Conservation (phyloP, 1,140 invertebrate genomes). For the Glomeris maerens region DNA sequence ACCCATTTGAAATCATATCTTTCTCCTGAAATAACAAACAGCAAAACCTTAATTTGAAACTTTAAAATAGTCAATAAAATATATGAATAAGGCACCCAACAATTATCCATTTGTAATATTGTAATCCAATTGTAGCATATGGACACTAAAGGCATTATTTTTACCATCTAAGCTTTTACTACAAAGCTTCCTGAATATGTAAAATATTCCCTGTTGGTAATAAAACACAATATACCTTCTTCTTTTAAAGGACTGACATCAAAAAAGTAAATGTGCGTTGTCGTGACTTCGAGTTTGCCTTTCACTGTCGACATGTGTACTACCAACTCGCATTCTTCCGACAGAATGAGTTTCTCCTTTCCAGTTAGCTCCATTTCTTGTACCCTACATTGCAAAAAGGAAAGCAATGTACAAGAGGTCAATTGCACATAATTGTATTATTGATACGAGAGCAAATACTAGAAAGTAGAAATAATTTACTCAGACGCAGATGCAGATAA, state of each 20-base stretch:
- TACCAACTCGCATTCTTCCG: slow-evolving; percentile 47
- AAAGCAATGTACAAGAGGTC: no score
- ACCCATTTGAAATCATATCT: slow-evolving; percentile 36
- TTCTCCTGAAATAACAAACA: slow-evolving; percentile 21
- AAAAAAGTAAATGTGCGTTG: slow-evolving; percentile 44
- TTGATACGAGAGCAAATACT: neutral
- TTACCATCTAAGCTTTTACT: no score
- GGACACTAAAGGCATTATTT: no score
- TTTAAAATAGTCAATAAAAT: slow-evolving; percentile 12
- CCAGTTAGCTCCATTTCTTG: slow-evolving; percentile 16
- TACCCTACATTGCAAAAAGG: slow-evolving; percentile 6
- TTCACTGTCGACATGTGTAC: slow-evolving; percentile 46
- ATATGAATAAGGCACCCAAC: neutral
- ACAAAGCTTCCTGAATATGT: no score
- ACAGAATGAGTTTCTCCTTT: slow-evolving; percentile 42
- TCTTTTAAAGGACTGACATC: slow-evolving; percentile 42
- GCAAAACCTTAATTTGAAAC: slow-evolving; percentile 17
- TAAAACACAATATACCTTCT: slow-evolving; percentile 37
- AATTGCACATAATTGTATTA: no score
- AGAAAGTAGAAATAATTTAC: neutral
- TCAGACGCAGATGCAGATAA: slow-evolving; percentile 2
- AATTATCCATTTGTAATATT: no score
- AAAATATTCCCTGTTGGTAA: no score
- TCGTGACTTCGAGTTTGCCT: slow-evolving; percentile 48
- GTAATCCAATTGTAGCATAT: no score